Evolutionary conservation across 1,140 invertebrate species (phyloP).

Genomic region (Calycopis cecrops): DNA sequence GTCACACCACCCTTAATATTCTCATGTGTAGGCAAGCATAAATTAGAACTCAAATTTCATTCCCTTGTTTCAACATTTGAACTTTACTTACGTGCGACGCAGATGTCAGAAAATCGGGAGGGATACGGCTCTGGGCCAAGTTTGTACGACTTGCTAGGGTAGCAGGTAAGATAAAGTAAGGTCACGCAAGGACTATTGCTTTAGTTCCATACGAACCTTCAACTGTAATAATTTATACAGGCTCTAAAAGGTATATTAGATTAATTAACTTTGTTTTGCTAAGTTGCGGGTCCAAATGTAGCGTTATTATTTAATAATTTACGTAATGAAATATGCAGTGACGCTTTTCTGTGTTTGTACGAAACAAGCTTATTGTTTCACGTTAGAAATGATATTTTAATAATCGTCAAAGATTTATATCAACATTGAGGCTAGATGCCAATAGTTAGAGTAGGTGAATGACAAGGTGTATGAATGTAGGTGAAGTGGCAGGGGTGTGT

Average conservation of each 20-base stretch:
- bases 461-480: no score
- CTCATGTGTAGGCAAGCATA: constrained; percentile 46
- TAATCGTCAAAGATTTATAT: no score
- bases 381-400: no score
- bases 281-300: constrained; percentile 3
- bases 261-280: constrained; percentile 5
- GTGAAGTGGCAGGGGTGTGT: no score
- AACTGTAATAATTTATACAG: constrained; percentile 12
- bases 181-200: constrained; percentile 17
- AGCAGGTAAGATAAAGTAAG: constrained; percentile 27
- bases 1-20: constrained; percentile 45
- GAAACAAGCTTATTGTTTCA: no score
- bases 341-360: no score
- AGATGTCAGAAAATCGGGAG: constrained; percentile 37
- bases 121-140: constrained; percentile 30
- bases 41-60: constrained; percentile 64
- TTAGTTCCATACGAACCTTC: constrained; percentile 13
- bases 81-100: constrained; percentile 48
- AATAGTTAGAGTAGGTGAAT: no score
- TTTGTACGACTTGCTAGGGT: constrained; percentile 27
- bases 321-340: background rate
- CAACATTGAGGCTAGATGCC: no score
- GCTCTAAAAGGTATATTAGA: constrained; percentile 12
- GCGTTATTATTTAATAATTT: constrained; percentile 5
- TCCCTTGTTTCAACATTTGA: constrained; percentile 61